Conservation (phyloP, 37 sponge, comb jelly and placozoan genomes). For the Dysidea cf. avara region DNA sequence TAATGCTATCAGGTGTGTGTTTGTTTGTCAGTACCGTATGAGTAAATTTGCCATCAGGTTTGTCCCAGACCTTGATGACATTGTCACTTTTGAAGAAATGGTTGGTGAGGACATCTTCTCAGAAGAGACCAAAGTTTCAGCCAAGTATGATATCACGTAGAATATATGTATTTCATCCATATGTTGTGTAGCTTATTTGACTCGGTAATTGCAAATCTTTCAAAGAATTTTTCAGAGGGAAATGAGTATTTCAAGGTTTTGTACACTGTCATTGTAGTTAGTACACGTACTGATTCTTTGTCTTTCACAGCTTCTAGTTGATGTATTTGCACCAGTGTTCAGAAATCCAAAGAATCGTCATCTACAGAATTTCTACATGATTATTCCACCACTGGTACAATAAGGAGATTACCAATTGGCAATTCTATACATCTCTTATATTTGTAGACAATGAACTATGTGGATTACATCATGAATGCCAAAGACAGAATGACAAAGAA, state of each 20-base stretch:
- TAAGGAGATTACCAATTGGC: neutral
- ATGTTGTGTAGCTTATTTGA: slow-evolving; percentile 63
- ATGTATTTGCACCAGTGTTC: slow-evolving; percentile 88
- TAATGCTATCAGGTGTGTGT: slow-evolving; percentile 84
- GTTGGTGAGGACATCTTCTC: slow-evolving; percentile 46
- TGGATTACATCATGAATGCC: slow-evolving; percentile 91
- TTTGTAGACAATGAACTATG: slow-evolving; percentile 85
- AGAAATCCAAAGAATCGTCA: slow-evolving; percentile 89
- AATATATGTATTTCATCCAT: neutral
- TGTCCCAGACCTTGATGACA: slow-evolving; percentile 96
- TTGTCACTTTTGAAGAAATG: slow-evolving; percentile 84
- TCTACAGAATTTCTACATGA: slow-evolving; percentile 93
- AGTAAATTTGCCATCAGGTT: slow-evolving; percentile 42
- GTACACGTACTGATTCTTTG: neutral
- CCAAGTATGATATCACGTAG: slow-evolving; percentile 20
- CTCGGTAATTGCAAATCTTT: slow-evolving; percentile 76
- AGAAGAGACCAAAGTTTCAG: slow-evolving; percentile 55
- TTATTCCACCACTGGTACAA: slow-evolving; percentile 93
- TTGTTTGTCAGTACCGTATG: neutral
- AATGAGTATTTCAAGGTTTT: slow-evolving; percentile 95
- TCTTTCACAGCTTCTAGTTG: slow-evolving; percentile 77
- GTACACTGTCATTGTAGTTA: neutral
- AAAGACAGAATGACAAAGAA: slow-evolving; percentile 97
- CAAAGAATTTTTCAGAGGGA: slow-evolving; percentile 95
- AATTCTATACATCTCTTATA: neutral